These are phyloP conservation scores for Perca flavescens DNA, from an alignment of 2,113 vertebrate species.

Conservation along the genomic window DNA sequence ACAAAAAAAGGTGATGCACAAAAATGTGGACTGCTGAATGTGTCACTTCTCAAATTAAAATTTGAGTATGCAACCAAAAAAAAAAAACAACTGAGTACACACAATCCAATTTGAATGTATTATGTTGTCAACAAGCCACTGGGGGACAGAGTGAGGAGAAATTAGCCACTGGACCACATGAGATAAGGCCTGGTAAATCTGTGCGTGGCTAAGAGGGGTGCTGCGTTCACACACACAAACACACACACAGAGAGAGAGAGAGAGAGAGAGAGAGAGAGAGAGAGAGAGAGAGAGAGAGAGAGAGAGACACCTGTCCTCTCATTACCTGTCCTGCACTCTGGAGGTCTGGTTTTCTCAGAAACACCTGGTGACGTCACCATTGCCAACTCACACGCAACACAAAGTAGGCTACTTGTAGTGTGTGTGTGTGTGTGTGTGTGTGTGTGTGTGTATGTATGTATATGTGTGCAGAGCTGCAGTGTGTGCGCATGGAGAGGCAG, in stretches of 20 bases:
- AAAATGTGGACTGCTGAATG: constrained; percentile 3
- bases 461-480: constrained; percentile 46
- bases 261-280: neutral
- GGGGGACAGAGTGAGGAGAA: constrained; percentile 46
- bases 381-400: neutral
- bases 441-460: constrained; percentile 13
- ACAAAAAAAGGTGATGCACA: neutral
- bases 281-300: neutral
- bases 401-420: neutral
- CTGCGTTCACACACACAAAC: constrained; percentile 20
- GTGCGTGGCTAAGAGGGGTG: constrained; percentile 31
- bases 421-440: constrained; percentile 27
- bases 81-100: constrained; percentile 32
- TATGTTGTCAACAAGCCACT: constrained; percentile 53
- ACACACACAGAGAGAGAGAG: neutral
- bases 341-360: constrained; percentile 13
- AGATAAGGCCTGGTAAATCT: constrained; percentile 66
- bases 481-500: constrained; percentile 20
- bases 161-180: constrained; percentile 63
- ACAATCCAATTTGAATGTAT: constrained; percentile 45
- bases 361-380: constrained; percentile 75
- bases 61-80: constrained; percentile 11
- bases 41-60: constrained; percentile 36
- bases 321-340: constrained; percentile 4
- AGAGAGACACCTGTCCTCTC: neutral